phyloP scores from a whole-genome alignment of 2,888 invertebrate genomes.

The Xestia c-nigrum region DNA sequence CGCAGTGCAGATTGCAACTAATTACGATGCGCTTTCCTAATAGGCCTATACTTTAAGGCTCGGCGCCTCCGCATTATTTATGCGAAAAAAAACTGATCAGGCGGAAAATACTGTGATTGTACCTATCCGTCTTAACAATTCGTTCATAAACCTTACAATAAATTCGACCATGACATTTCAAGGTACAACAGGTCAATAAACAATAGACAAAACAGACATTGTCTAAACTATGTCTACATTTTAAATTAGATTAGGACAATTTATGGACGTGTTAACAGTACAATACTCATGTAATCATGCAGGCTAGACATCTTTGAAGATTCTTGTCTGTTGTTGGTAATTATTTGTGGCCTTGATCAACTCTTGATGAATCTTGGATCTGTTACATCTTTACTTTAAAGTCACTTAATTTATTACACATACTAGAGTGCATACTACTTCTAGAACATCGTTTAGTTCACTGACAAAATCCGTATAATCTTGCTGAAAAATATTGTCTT shows the following conservation, averaged over 20 bases:
- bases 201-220: too few species aligned
- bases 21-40: too few species aligned
- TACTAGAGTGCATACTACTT: background rate
- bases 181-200: slow-evolving; percentile 5
- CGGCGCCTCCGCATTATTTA: too few species aligned
- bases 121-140: too few species aligned
- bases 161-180: background rate
- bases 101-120: too few species aligned
- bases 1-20: too few species aligned
- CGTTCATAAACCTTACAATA: background rate
- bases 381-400: too few species aligned
- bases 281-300: background rate
- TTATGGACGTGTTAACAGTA: slow-evolving; percentile 37
- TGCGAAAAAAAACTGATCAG: too few species aligned
- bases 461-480: background rate
- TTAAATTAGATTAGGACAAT: slow-evolving; percentile 50
- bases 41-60: too few species aligned
- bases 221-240: slow-evolving; percentile 28
- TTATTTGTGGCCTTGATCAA: background rate
- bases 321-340: background rate
- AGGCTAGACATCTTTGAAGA: background rate
- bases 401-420: background rate
- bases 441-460: background rate
- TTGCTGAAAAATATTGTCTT: slow-evolving; percentile 8
- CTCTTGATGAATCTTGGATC: too few species aligned